Evolutionary conservation across 2,113 vertebrate genomes (phyloP), one percentile per base, ranked within the genome.

Genomic region (Patagioenas fasciata): DNA sequence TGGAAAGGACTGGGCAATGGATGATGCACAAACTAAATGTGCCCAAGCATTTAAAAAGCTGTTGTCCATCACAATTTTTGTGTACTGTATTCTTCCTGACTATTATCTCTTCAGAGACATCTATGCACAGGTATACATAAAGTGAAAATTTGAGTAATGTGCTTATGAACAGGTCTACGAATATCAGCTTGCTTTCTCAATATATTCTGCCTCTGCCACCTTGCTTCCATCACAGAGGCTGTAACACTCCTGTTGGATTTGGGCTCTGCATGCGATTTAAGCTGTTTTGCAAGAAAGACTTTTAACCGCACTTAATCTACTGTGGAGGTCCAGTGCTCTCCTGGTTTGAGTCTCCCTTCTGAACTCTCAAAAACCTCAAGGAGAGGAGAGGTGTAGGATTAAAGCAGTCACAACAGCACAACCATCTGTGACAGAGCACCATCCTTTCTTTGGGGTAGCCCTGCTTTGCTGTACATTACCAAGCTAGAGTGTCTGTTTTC

Each of bases 141-240:
- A 67, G 8, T 48, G 38, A 74, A 31, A 54, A 38, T 50, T 9
- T 36, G 24, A 34, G 17, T 34, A 61, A 42, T 29, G 50, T 79
- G 13, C 3, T 26, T 56, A 40, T 9, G 32, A 86, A 26, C 31
- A 50, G 36, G 40, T 4, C 40, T 65, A 25, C 38, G 26, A 80
- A 34, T 28, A 50, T 18, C 32, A 80, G 10, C 18, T 53, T 85
- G 15, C 50, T 73, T 89, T 42, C 20, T 78, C 13, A 25, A 50
- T 70, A 10, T 12, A 11, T 13, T 86, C 56, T 81, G 13, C 19
- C 26, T 70, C 51, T 1, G 20, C 14, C 16, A 17, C 23, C 20
- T 60, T 3, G 1, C 40, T 73, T 80, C 40, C 32, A 13, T 31
- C 0, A 0, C 40, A 57, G 67, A 40, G 19, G 44, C 28, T 83